Base-by-base conservation (phyloP, 1,140 invertebrate species). In the Neomicropteryx cornuta region DNA sequence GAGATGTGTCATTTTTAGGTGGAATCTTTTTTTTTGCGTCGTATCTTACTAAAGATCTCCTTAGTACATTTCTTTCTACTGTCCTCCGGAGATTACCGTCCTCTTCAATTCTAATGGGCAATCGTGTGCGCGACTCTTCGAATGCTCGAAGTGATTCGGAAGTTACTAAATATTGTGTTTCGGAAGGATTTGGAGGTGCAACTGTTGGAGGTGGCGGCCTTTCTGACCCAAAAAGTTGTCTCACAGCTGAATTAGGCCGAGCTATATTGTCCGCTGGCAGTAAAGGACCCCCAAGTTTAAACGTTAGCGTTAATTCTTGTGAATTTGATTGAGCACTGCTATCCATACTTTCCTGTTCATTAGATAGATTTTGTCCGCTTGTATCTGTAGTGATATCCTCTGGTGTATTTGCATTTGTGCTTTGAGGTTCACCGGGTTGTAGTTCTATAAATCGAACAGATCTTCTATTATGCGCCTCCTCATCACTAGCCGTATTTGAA, bases 191-290 rank as follows among this genome's bases (percentile, higher is more conserved):
- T 0, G 70, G 70, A 1, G 74, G 73, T 14, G 68, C 66, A 38
- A 73, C 70, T 34, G 76, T 72, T 32, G 60, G 56, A 0, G 68
- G 72, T 23, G 72, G 68, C 16, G 55, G 52, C n/a, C n/a, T n/a
- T n/a, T n/a, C n/a, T n/a, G n/a, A n/a, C 2, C 77, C 77, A 48
- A 85, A 85, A 2, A 83, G 59, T 48, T 83, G 81, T 18, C 81
- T 65, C 8, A 83, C 78, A 5, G 81, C 81, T 6, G 79, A 83
- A 51, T 83, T 83, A 3, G 79, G 76, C 44, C 75, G 74, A 5
- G 73, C 48, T 42, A 72, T 76, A 43, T 77, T 76, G 29, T 70
- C 66, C 5, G 68, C 67, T n/a, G n/a, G n/a, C n/a, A 76, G 60
- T 6, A 71, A 56, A 22, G 72, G 68, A 43, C 70, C 71, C 28